These are phyloP conservation scores for Scaptomyza polygonia DNA, from an alignment of 2,888 invertebrate species.

Conservation along the genomic window DNA sequence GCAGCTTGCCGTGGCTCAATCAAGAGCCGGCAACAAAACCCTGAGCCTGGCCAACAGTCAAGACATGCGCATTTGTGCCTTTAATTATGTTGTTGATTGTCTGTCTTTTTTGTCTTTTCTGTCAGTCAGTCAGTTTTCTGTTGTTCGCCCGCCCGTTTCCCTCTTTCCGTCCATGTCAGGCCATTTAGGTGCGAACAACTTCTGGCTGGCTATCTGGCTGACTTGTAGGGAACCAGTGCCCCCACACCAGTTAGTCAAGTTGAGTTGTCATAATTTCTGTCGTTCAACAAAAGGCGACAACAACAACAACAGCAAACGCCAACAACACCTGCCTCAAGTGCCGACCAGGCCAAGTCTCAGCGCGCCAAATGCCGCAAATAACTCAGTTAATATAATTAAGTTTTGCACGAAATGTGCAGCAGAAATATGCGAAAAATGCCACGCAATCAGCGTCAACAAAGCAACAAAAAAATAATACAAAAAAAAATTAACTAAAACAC, in stretches of 20 bases:
- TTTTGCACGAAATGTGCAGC: constrained; percentile 79
- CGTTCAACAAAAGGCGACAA: constrained; percentile 62
- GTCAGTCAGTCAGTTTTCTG: constrained; percentile 17
- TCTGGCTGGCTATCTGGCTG: constrained; percentile 40
- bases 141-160: constrained; percentile 9
- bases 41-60: constrained; percentile 44
- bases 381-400: constrained; percentile 80
- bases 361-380: constrained; percentile 80
- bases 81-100: constrained; percentile 78
- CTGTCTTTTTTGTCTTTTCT: constrained; percentile 11
- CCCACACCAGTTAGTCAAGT: constrained; percentile 76
- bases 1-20: constrained; percentile 30
- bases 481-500: constrained; percentile 23
- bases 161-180: constrained; percentile 40
- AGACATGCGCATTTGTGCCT: constrained; percentile 76
- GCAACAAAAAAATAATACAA: constrained; percentile 26
- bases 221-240: constrained; percentile 63
- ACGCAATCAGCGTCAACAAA: constrained; percentile 66
- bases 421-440: constrained; percentile 76
- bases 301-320: constrained; percentile 38
- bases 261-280: constrained; percentile 81
- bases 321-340: constrained; percentile 54
- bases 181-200: constrained; percentile 72
- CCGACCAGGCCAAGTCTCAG: constrained; percentile 43
- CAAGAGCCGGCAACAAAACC: constrained; percentile 19